A percentile compares a stretch with the other conserved stretches of the same genome.
Evolutionary conservation across 1,140 invertebrate genomes (phyloP).

Genomic region (Melanaphis sacchari): DNA sequence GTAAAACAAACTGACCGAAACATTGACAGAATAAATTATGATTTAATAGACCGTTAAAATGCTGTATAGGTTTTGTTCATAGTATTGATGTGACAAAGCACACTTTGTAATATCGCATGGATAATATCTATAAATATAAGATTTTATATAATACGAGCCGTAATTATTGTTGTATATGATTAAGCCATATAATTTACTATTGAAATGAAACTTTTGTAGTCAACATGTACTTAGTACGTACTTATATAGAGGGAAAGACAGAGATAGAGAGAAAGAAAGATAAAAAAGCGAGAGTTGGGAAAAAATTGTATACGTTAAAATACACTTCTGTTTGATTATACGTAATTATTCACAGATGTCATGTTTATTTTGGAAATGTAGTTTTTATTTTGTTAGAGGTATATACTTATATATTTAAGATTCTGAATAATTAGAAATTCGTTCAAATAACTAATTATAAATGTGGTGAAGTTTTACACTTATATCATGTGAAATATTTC

Average conservation of each 20-base stretch:
- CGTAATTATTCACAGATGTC: no score
- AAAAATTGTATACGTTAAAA: neutral
- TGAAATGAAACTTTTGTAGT: neutral
- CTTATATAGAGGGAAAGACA: neutral
- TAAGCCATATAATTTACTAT: neutral
- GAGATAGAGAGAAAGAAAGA: neutral
- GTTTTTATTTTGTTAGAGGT: no score
- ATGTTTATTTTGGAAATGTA: no score
- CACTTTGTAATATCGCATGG: neutral
- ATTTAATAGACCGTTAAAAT: conserved; percentile 14
- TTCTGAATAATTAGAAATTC: no score
- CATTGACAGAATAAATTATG: conserved; percentile 1
- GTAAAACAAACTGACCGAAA: neutral
- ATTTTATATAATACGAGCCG: neutral
- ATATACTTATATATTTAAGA: no score
- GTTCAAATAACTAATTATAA: no score
- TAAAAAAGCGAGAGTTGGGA: neutral
- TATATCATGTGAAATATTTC: no score
- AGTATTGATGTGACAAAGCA: neutral
- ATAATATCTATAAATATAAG: neutral
- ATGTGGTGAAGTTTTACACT: no score
- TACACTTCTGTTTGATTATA: neutral
- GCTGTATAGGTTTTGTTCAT: neutral
- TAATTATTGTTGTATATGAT: neutral
- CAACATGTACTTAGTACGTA: neutral